Evolutionary conservation across 2,888 invertebrate species (phyloP).

Genomic region (Drosophila buzzatii): DNA sequence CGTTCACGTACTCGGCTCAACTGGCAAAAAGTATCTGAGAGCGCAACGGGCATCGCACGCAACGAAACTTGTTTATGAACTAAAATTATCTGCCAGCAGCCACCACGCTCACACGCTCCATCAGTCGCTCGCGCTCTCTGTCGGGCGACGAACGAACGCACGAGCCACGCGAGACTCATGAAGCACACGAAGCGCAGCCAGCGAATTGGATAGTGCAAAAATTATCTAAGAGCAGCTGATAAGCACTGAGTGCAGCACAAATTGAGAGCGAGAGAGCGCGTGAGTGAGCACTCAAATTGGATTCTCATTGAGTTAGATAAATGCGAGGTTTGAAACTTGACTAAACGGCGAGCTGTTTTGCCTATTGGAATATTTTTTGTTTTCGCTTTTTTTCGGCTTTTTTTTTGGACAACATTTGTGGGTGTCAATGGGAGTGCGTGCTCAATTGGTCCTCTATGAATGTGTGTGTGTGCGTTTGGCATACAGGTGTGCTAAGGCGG

Average conservation of each 20-base stretch:
- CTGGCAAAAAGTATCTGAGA: constrained; percentile 68
- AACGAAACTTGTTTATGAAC: constrained; percentile 59
- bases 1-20: constrained; percentile 76
- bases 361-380: constrained; percentile 13
- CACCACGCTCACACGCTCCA: constrained; percentile 15
- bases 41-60: constrained; percentile 50
- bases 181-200: constrained; percentile 28
- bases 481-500: constrained; percentile 42
- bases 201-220: constrained; percentile 47
- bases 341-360: constrained; percentile 21
- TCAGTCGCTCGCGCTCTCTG: constrained; percentile 1
- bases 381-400: neutral
- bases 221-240: constrained; percentile 43
- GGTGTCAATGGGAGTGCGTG: constrained; percentile 25
- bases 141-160: constrained; percentile 18
- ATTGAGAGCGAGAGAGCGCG: neutral
- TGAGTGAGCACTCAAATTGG: constrained; percentile 56
- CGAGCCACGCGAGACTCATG: neutral
- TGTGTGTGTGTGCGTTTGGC: constrained; percentile 14
- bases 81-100: constrained; percentile 30
- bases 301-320: constrained; percentile 71
- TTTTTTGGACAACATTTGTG: constrained; percentile 7
- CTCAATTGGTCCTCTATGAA: constrained; percentile 1
- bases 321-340: constrained; percentile 53
- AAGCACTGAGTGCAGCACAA: constrained; percentile 14